Percentiles rank a stretch among this genome's conserved stretches.
Evolutionary conservation across 2,113 vertebrate genomes (phyloP).

Genomic region (Vicugna pacos): DNA sequence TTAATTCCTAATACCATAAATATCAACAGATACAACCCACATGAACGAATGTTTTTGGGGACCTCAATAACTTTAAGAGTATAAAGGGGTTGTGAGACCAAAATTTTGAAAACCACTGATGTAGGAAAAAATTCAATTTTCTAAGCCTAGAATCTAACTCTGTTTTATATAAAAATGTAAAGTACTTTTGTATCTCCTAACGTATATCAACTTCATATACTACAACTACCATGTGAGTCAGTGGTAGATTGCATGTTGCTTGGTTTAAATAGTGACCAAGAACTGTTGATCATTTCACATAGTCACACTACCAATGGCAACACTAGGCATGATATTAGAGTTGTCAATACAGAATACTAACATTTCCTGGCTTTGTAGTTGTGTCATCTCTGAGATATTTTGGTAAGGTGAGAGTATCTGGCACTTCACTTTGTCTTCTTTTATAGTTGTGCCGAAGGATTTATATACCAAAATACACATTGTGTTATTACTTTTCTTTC

Average conservation of each 20-base stretch:
- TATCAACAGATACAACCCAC: neutral
- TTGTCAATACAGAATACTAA: neutral
- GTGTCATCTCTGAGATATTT: neutral
- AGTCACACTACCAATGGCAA: neutral
- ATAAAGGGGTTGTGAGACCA: neutral
- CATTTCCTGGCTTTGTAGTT: neutral
- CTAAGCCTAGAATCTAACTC: neutral
- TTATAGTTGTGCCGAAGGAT: neutral
- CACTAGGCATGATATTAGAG: neutral
- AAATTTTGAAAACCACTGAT: neutral
- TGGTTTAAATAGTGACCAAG: conserved; percentile 41
- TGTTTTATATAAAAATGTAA: neutral
- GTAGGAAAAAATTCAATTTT: neutral
- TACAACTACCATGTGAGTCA: neutral
- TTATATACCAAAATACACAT: neutral
- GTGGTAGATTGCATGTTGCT: neutral
- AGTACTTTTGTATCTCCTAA: neutral
- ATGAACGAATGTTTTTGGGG: neutral
- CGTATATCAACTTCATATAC: neutral
- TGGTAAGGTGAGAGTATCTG: neutral
- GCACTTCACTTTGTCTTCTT: neutral
- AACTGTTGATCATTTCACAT: neutral
- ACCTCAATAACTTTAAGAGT: neutral
- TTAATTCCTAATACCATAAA: conserved; percentile 30
- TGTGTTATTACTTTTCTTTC: neutral